Evolutionary conservation across 2,888 invertebrate genomes (phyloP).

Genomic region (Rhorus exstirpatorius): DNA sequence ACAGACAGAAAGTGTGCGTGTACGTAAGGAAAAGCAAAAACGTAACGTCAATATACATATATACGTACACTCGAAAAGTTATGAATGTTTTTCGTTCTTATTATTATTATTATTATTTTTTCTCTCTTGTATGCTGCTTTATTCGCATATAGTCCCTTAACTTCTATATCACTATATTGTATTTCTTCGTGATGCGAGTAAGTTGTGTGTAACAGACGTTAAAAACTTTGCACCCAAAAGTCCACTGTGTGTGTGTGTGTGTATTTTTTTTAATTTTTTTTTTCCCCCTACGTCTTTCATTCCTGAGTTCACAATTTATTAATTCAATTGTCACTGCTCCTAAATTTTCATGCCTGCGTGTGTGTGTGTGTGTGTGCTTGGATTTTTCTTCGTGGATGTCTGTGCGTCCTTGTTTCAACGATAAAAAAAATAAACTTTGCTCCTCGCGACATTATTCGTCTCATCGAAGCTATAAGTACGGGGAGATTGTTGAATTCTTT

Average conservation of each 20-base stretch:
- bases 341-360: constrained; percentile 14
- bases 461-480: constrained; percentile 58
- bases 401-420: constrained; percentile 35
- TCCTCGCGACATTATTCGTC: background rate
- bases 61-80: background rate
- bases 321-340: constrained; percentile 18
- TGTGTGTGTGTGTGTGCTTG: constrained; percentile 34
- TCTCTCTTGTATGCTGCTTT: constrained; percentile 16
- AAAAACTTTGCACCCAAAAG: constrained; percentile 57
- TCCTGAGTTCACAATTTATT: constrained; percentile 62
- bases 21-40: background rate
- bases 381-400: no score
- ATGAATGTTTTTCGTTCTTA: background rate
- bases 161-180: constrained; percentile 70
- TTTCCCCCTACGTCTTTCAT: background rate
- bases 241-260: constrained; percentile 34
- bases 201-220: constrained; percentile 61
- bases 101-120: no score
- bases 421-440: constrained; percentile 54
- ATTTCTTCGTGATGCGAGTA: constrained; percentile 68
- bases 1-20: no score
- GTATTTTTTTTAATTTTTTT: background rate
- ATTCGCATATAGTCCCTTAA: constrained; percentile 52
- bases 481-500: constrained; percentile 24
- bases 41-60: no score